These are phyloP conservation scores for Mystacides longicornis DNA, from an alignment of 2,888 invertebrate species.

Conservation along the genomic window DNA sequence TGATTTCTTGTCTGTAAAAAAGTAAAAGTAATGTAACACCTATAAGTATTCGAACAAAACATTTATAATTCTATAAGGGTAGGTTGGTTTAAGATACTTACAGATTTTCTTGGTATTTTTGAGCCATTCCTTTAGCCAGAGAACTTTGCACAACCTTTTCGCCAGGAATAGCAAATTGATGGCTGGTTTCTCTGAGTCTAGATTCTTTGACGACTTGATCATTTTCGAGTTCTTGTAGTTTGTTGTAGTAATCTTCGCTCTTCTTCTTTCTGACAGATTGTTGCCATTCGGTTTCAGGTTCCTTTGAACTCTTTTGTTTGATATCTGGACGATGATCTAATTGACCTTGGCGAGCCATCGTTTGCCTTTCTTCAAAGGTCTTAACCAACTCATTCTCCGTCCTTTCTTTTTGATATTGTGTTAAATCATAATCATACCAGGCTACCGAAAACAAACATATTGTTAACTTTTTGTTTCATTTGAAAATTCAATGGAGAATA, in stretches of 20 bases:
- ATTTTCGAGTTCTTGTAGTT: slow-evolving; percentile 75
- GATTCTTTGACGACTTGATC: slow-evolving; percentile 79
- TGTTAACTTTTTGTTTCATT: neutral
- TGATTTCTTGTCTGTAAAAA: slow-evolving; percentile 48
- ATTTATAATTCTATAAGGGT: no score
- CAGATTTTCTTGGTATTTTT: slow-evolving; percentile 76
- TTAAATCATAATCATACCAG: slow-evolving; percentile 87
- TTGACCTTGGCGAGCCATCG: slow-evolving; percentile 58
- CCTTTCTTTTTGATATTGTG: slow-evolving; percentile 76
- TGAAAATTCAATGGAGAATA: slow-evolving; percentile 2
- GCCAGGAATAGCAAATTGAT: slow-evolving; percentile 80
- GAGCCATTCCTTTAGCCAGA: slow-evolving; percentile 80
- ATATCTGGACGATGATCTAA: slow-evolving; percentile 56
- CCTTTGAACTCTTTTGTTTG: slow-evolving; percentile 60
- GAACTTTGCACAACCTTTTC: slow-evolving; percentile 70
- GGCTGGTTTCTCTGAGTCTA: slow-evolving; percentile 65
- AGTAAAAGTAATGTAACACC: slow-evolving; percentile 26
- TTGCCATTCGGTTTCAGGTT: slow-evolving; percentile 80
- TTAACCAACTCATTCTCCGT: slow-evolving; percentile 78
- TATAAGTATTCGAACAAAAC: neutral
- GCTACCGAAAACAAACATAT: slow-evolving; percentile 44
- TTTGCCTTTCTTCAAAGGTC: slow-evolving; percentile 79
- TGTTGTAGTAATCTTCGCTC: slow-evolving; percentile 74
- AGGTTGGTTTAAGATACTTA: no score
- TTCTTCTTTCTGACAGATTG: slow-evolving; percentile 74